Evolutionary conservation across 2,797 vertebrate genomes (phyloP).

Genomic region (Gadopsis bispinosus): DNA sequence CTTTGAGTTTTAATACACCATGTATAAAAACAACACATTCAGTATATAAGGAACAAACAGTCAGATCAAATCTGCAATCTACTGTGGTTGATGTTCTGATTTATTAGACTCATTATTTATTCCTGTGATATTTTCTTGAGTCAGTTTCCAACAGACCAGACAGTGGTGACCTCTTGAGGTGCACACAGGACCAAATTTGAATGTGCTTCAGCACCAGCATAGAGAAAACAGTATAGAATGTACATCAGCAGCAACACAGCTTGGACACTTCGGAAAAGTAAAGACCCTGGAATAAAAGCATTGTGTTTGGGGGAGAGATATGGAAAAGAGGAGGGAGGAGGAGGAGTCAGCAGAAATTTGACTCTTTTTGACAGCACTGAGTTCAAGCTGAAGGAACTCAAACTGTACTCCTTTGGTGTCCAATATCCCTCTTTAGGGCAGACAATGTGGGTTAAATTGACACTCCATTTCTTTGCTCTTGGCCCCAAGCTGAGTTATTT

Average conservation of each 20-base stretch:
- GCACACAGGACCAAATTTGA: conserved; percentile 9
- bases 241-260: conserved; percentile 20
- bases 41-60: background rate
- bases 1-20: background rate
- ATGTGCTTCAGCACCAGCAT: conserved; percentile 14
- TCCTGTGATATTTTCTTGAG: background rate
- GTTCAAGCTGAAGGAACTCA: conserved; percentile 5
- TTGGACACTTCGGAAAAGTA: conserved; percentile 29
- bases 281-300: conserved; percentile 43
- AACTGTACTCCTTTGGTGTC: conserved; percentile 14
- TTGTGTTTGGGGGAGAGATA: background rate
- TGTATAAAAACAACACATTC: background rate
- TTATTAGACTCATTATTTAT: background rate
- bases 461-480: background rate
- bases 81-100: background rate
- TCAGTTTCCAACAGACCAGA: conserved; percentile 3
- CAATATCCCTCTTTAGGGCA: background rate
- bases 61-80: background rate
- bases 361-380: conserved; percentile 25
- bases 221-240: conserved; percentile 19
- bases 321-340: background rate
- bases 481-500: background rate
- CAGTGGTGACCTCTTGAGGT: conserved; percentile 9
- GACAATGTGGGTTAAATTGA: conserved; percentile 7
- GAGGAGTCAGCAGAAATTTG: conserved; percentile 27